A percentile compares a stretch with the other conserved stretches of the same genome.
Conservation (phyloP, 2,888 invertebrate genomes). For the Hoplodrina ambigua region DNA sequence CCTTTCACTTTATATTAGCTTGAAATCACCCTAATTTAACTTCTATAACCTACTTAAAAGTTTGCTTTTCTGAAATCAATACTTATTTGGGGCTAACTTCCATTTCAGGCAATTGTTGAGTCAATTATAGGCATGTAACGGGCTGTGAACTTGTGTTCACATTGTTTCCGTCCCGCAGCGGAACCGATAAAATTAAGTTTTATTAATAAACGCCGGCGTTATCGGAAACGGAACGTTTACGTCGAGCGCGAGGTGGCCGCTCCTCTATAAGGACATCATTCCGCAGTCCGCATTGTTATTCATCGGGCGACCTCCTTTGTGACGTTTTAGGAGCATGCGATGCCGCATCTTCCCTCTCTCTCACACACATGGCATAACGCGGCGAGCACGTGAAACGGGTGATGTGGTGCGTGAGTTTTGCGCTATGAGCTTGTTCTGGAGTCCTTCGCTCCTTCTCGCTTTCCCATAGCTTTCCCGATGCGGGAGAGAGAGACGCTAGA, state of each 20-base stretch:
- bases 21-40: conserved; percentile 28
- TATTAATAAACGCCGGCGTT: conserved; percentile 55
- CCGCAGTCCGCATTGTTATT: conserved; percentile 90
- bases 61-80: conserved; percentile 39
- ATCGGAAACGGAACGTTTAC: conserved; percentile 54
- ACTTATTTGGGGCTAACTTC: not conserved
- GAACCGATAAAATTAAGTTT: conserved; percentile 52
- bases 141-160: conserved; percentile 12
- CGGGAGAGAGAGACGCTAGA: conserved; percentile 70
- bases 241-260: conserved; percentile 57
- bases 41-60: conserved; percentile 33
- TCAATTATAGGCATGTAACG: conserved; percentile 9
- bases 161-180: conserved; percentile 21
- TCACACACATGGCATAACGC: conserved; percentile 57
- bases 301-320: conserved; percentile 88
- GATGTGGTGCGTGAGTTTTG: conserved; percentile 83
- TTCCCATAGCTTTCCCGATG: conserved; percentile 26
- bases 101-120: conserved; percentile 16
- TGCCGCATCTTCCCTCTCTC: conserved; percentile 84
- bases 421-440: conserved; percentile 80
- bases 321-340: conserved; percentile 86
- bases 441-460: conserved; percentile 77
- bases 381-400: conserved; percentile 68
- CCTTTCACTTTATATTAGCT: conserved; percentile 15
- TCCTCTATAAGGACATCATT: conserved; percentile 85